A percentile compares a stretch with the other conserved stretches of the same genome.
Evolutionary conservation across 2,113 vertebrate genomes (phyloP).

Genomic region (Platanista minor): DNA sequence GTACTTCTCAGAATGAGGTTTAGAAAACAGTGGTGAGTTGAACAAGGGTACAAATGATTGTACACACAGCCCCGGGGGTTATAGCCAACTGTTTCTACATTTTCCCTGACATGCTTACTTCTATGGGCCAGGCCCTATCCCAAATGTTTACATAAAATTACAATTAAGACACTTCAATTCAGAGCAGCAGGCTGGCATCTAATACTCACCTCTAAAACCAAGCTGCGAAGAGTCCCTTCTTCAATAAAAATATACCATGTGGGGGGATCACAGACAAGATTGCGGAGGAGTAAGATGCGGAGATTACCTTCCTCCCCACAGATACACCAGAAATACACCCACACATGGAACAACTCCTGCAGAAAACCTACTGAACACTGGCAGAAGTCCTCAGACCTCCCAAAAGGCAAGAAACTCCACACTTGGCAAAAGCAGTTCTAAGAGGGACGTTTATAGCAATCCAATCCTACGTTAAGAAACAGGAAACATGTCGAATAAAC

Average conservation of each 20-base stretch:
- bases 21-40: fast-evolving
- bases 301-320: too few species aligned
- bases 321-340: too few species aligned
- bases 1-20: not conserved
- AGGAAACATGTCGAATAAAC: too few species aligned
- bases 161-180: fast-evolving
- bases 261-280: too few species aligned
- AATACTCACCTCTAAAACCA: not conserved
- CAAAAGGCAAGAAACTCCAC: too few species aligned
- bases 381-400: too few species aligned
- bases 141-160: not conserved
- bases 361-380: too few species aligned
- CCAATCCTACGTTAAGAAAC: too few species aligned
- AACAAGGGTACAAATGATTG: fast-evolving
- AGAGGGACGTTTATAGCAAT: too few species aligned
- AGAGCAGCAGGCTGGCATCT: not conserved
- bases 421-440: too few species aligned
- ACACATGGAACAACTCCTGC: too few species aligned
- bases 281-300: too few species aligned
- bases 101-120: fast-evolving
- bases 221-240: not conserved
- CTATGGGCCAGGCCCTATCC: not conserved
- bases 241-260: fast-evolving
- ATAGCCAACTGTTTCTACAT: not conserved
- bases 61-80: fast-evolving